Conservation (phyloP, 2,797 vertebrate genomes). For the Fratercula arctica region DNA sequence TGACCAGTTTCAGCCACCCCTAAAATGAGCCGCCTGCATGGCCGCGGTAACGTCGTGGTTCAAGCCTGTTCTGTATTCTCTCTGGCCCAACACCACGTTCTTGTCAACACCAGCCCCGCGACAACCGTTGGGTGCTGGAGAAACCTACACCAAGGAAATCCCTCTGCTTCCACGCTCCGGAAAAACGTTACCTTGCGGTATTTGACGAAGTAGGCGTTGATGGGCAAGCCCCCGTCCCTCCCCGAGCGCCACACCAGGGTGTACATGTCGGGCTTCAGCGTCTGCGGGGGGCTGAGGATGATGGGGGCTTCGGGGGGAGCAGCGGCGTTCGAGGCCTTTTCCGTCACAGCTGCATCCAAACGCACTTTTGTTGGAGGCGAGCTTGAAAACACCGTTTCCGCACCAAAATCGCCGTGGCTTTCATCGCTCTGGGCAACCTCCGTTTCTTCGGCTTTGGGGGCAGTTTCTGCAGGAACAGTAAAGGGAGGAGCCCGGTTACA, state of each 20-base stretch:
- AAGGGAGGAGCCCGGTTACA: constrained; percentile 20
- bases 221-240: constrained; percentile 85
- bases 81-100: not conserved
- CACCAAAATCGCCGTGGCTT: constrained; percentile 55
- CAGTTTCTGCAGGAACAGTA: constrained; percentile 73
- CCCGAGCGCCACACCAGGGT: constrained; percentile 91
- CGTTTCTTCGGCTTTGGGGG: constrained; percentile 44
- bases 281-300: constrained; percentile 94
- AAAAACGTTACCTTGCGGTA: constrained; percentile 89
- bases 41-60: not conserved
- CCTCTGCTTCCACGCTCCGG: fast-evolving
- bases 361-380: not conserved
- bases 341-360: not conserved
- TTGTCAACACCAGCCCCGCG: not conserved
- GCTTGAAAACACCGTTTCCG: not conserved
- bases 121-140: fast-evolving
- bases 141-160: fast-evolving
- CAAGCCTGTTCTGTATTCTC: fast-evolving
- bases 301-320: constrained; percentile 91
- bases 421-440: constrained; percentile 80
- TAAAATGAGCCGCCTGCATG: not conserved
- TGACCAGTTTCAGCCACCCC: not conserved
- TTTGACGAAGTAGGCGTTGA: constrained; percentile 95
- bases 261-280: constrained; percentile 87
- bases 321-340: constrained; percentile 51